phyloP scores from a whole-genome alignment of 2,888 invertebrate species.

The Petrolisthes cinctipes region DNA sequence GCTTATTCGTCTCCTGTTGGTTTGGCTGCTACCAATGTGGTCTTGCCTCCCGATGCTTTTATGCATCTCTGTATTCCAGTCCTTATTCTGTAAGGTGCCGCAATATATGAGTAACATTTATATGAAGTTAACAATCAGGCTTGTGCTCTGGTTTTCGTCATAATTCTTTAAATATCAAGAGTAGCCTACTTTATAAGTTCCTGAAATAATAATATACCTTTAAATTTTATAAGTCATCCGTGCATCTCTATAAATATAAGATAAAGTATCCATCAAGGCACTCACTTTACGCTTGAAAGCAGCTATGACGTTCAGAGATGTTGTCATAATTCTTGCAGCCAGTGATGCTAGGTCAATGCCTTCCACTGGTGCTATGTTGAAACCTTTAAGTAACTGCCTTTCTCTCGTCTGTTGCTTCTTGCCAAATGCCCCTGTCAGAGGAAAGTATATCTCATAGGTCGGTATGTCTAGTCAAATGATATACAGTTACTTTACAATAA shows the following conservation, averaged over 20 bases:
- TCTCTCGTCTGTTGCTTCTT: constrained; percentile 64
- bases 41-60: constrained; percentile 39
- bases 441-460: neutral
- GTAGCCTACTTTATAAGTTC: too few species aligned
- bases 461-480: too few species aligned
- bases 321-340: constrained; percentile 8
- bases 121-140: neutral
- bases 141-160: too few species aligned
- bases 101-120: neutral
- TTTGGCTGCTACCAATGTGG: constrained; percentile 52
- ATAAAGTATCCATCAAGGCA: neutral
- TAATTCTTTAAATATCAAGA: too few species aligned
- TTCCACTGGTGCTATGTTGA: constrained; percentile 65
- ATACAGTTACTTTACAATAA: too few species aligned
- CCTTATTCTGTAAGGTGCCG: constrained; percentile 27
- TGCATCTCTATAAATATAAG: neutral
- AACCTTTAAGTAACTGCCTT: constrained; percentile 64
- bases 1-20: constrained; percentile 44
- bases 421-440: constrained; percentile 48
- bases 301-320: constrained; percentile 7
- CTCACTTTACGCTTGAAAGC: constrained; percentile 24
- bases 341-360: constrained; percentile 43
- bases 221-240: neutral
- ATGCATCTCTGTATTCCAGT: constrained; percentile 47
- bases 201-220: neutral